Evolutionary conservation across 2,888 invertebrate genomes (phyloP), one percentile per base, ranked within the genome.

Genomic region (Diogma glabrata): DNA sequence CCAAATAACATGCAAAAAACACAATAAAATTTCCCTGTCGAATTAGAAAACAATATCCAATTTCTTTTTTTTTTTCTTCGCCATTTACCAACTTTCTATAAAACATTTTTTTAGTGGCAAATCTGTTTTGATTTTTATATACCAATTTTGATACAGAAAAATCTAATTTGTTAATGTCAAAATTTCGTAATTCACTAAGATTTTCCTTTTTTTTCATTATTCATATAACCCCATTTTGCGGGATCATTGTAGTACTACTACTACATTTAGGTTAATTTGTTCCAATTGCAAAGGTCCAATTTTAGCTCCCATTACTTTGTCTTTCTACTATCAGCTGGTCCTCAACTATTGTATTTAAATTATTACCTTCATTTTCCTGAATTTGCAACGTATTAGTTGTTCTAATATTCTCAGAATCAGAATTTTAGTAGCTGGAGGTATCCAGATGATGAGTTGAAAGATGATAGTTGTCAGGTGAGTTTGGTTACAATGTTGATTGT

Each of bases 41-140:
- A n/a, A n/a, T n/a, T n/a, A n/a, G n/a, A n/a, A n/a, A n/a, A n/a
- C n/a, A 47, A 43, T 33, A 49, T 38, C 26, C 43, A 38, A 23
- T 43, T 24, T 40, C 33, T 49, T 46, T 47, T 51, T n/a, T n/a
- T 49, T 51, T 51, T 50, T 47, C 48, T 47, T 54, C 50, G 12
- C 12, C 33, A 51, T 51, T 47, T 12, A 47, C 16, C 28, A 47
- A 19, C 16, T 7, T 28, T 17, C 26, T 47, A 47, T 47, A 47
- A 47, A 47, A 47, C 26, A 53, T 17, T 17, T 22, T 43, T 45
- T 6, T 22, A 23, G 9, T 45, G n/a, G 45, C 45, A 45, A 19
- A 45, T 23, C 45, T 22, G 45, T 45, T 45, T 45, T 45, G n/a
- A 45, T 45, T 45, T 45, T 45, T 45, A 14, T 22, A 45, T 23